Percentiles rank a stretch among this genome's conserved stretches.
These are phyloP conservation scores for Octomys mimax DNA, from an alignment of 2,797 vertebrate genomes.

Conservation along the genomic window DNA sequence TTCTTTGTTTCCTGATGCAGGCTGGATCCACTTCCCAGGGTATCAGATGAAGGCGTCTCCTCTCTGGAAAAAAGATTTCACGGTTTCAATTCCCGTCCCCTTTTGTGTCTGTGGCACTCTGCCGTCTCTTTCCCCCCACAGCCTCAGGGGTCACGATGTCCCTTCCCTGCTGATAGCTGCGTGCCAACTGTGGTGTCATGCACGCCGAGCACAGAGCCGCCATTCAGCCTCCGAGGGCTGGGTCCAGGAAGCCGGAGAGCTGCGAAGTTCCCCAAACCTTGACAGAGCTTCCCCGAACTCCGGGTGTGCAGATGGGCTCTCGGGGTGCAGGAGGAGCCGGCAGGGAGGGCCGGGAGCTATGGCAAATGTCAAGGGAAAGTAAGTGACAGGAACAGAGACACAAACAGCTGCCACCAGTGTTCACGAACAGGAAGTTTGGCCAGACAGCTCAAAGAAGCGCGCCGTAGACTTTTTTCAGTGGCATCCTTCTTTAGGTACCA, in stretches of 20 bases:
- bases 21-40: constrained; percentile 82
- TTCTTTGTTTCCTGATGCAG: constrained; percentile 81
- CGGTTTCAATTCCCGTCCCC: constrained; percentile 84
- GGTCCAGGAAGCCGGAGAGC: constrained; percentile 78
- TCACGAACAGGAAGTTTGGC: constrained; percentile 60
- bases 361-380: constrained; percentile 74
- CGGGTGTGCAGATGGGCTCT: constrained; percentile 38
- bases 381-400: constrained; percentile 53
- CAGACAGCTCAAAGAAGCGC: constrained; percentile 56
- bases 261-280: constrained; percentile 76
- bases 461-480: not conserved
- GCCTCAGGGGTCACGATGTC: constrained; percentile 47
- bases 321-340: not conserved
- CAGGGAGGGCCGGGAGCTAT: constrained; percentile 18
- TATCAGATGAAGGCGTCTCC: constrained; percentile 85
- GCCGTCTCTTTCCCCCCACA: not conserved
- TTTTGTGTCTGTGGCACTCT: constrained; percentile 80
- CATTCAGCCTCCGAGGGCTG: constrained; percentile 82
- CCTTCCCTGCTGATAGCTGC: constrained; percentile 60
- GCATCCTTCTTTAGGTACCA: not conserved
- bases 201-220: constrained; percentile 66
- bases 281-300: constrained; percentile 81
- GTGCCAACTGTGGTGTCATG: constrained; percentile 75
- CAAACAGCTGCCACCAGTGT: constrained; percentile 67
- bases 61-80: constrained; percentile 83